These are phyloP conservation scores for Drosophila niveifrons DNA, from an alignment of 2,888 invertebrate genomes.

Conservation along the genomic window DNA sequence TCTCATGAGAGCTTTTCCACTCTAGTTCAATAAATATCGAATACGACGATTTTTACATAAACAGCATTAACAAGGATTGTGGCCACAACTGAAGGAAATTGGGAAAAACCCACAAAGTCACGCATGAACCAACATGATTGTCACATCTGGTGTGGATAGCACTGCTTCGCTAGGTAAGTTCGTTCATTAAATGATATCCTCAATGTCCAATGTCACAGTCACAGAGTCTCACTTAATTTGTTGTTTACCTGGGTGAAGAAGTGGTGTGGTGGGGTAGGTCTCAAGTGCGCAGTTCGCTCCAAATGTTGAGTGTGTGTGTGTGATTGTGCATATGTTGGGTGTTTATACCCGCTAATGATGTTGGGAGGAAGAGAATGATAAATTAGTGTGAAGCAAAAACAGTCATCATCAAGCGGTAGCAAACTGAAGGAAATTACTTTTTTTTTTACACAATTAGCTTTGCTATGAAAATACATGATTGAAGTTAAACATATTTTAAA, in stretches of 20 bases:
- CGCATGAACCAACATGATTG: conserved; percentile 84
- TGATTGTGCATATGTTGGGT: conserved; percentile 6
- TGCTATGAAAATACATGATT: too few species aligned
- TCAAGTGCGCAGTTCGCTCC: conserved; percentile 10
- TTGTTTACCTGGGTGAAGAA: conserved; percentile 29
- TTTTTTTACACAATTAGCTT: too few species aligned
- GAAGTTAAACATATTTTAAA: too few species aligned
- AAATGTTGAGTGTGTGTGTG: not conserved
- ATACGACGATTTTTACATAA: conserved; percentile 23
- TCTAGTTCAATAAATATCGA: conserved; percentile 41
- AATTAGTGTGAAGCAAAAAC: too few species aligned
- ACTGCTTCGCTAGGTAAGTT: conserved; percentile 84
- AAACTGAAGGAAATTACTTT: too few species aligned
- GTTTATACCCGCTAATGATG: conserved; percentile 1
- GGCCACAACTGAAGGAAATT: conserved; percentile 21
- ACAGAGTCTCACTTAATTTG: conserved; percentile 45
- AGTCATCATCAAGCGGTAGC: too few species aligned
- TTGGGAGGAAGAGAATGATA: not conserved
- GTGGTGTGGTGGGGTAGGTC: conserved; percentile 31
- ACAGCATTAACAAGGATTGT: conserved; percentile 2
- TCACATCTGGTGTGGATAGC: conserved; percentile 85
- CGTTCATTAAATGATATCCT: conserved; percentile 33
- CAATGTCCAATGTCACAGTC: conserved; percentile 30
- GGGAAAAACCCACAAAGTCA: conserved; percentile 27
- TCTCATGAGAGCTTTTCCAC: conserved; percentile 56